Conservation (phyloP, 1,140 invertebrate genomes). For the Oedothorax gibbosus region DNA sequence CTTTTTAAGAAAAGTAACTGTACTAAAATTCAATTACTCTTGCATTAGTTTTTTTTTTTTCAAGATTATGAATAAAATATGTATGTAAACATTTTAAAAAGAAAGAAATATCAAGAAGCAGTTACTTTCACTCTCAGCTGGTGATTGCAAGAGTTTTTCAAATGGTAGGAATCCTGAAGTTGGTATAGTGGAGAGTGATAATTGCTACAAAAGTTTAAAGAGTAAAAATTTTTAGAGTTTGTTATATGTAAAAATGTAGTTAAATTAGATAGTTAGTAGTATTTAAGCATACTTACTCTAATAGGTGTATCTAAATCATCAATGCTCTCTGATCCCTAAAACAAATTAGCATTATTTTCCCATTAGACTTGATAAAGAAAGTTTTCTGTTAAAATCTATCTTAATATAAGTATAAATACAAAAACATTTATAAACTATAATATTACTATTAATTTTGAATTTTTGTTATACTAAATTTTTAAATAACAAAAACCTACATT, state of each 20-base stretch:
- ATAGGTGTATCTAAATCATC: constrained; percentile 42
- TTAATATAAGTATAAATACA: no score
- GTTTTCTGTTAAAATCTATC: no score
- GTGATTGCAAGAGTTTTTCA: constrained; percentile 65
- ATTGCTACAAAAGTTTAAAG: constrained; percentile 39
- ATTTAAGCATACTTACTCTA: constrained; percentile 29
- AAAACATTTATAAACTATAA: no score
- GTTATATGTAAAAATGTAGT: not conserved
- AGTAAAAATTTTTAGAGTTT: not conserved
- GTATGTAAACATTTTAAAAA: not conserved
- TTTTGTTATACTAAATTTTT: no score
- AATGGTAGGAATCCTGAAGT: constrained; percentile 64
- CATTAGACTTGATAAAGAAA: no score
- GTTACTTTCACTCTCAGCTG: not conserved
- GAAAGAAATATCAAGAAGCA: not conserved
- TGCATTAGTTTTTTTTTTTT: not conserved
- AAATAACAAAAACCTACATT: no score
- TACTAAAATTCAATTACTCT: not conserved
- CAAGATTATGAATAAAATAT: not conserved
- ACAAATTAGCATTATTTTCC: not conserved
- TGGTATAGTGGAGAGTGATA: constrained; percentile 54
- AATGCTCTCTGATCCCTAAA: constrained; percentile 57
- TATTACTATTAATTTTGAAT: no score
- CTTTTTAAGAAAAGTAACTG: not conserved
- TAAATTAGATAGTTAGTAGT: not conserved